Evolutionary conservation across 2,888 invertebrate species (phyloP).

Genomic region (Gymnocheta viridis): DNA sequence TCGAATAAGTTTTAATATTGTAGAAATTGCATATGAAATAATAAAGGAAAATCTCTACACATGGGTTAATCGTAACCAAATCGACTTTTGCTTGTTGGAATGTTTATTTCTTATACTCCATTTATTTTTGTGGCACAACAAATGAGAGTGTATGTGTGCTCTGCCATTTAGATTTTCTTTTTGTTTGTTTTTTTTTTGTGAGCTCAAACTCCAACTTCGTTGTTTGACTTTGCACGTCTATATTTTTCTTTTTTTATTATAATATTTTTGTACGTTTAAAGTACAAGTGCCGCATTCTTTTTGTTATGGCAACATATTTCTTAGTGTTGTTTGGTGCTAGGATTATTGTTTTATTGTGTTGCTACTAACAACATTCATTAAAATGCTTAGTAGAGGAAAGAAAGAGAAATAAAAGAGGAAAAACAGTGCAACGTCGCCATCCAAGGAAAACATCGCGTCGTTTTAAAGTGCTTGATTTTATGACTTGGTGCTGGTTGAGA

Average conservation of each 20-base stretch:
- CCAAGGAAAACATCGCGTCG: conserved; percentile 6
- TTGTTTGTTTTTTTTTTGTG: not conserved
- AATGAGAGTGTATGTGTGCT: not conserved
- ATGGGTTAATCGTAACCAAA: conserved; percentile 42
- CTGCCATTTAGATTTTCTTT: not conserved
- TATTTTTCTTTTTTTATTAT: not conserved
- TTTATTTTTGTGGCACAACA: conserved; percentile 20
- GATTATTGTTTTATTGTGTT: conserved; percentile 56
- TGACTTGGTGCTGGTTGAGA: not conserved
- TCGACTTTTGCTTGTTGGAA: not conserved
- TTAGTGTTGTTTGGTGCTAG: conserved; percentile 58
- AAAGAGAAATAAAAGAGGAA: not conserved
- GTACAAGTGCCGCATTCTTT: conserved; percentile 77
- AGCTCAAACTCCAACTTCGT: conserved; percentile 39
- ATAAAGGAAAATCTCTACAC: not conserved
- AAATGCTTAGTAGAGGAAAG: conserved; percentile 71
- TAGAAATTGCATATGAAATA: too few species aligned
- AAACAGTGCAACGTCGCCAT: conserved; percentile 28
- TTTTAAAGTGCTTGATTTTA: conserved; percentile 60
- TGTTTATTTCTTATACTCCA: not conserved
- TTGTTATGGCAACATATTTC: conserved; percentile 76
- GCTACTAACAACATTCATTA: conserved; percentile 74
- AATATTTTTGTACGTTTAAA: conserved; percentile 30
- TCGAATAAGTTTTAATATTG: too few species aligned
- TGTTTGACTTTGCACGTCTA: conserved; percentile 29